Conservation (phyloP, 2,113 vertebrate genomes). For the Henicopernis longicauda region DNA sequence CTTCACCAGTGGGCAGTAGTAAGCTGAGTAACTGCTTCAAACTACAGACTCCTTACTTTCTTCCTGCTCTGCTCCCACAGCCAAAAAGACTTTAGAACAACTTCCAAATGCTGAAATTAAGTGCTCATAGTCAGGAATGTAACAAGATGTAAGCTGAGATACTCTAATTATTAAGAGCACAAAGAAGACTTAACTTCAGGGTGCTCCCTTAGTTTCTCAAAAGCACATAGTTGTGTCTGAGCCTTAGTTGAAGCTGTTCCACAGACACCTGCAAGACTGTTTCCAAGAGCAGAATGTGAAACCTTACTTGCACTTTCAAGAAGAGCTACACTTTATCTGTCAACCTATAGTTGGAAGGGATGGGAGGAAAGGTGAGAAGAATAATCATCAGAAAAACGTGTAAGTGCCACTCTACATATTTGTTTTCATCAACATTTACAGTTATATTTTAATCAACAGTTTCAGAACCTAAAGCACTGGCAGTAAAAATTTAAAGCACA, state of each 20-base stretch:
- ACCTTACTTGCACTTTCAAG: not conserved
- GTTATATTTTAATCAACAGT: not conserved
- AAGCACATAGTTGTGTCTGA: accelerated
- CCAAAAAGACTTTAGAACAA: not conserved
- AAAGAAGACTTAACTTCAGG: not conserved
- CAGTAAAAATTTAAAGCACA: not conserved
- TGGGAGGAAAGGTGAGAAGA: not conserved
- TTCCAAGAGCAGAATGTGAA: not conserved
- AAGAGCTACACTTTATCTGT: not conserved
- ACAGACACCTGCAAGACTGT: not conserved
- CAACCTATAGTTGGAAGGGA: accelerated
- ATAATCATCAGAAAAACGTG: not conserved
- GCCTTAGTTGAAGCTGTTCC: not conserved
- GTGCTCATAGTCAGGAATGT: not conserved
- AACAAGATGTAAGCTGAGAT: not conserved
- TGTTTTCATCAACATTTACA: not conserved
- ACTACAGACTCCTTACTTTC: not conserved
- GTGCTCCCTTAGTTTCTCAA: not conserved
- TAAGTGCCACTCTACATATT: not conserved
- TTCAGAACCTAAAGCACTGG: not conserved
- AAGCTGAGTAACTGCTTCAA: not conserved
- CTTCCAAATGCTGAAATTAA: not conserved
- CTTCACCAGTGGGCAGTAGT: not conserved
- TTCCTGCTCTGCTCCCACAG: not conserved
- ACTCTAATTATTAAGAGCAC: not conserved